These are phyloP conservation scores for Zaprionus kolodkinae DNA, from an alignment of 1,140 invertebrate genomes.

Conservation along the genomic window DNA sequence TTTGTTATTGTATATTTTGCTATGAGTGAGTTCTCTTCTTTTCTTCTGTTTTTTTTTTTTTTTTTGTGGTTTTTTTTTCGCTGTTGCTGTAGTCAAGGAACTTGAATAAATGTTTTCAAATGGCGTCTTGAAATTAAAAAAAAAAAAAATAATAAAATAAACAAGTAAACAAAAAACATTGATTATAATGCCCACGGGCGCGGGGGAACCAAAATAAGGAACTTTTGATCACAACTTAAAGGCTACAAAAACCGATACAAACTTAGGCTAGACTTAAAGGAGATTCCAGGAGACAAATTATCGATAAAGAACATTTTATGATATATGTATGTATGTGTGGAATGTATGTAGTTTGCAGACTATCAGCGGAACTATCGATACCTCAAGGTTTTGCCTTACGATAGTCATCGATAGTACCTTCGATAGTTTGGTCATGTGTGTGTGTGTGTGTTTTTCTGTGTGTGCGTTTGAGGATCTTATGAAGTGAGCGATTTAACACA, in stretches of 20 bases:
- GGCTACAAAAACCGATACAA: conserved; percentile 56
- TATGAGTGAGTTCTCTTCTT: conserved; percentile 40
- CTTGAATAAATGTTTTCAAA: conserved; percentile 78
- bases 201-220: conserved; percentile 80
- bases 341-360: background rate
- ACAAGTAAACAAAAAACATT: conserved; percentile 64
- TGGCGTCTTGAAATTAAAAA: conserved; percentile 64
- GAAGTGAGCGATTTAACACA: conserved; percentile 43
- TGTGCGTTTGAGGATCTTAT: conserved; percentile 19
- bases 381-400: background rate
- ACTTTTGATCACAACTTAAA: conserved; percentile 82
- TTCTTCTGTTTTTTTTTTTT: conserved; percentile 33
- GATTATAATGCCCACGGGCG: conserved; percentile 58
- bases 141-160: conserved; percentile 59
- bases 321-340: conserved; percentile 24
- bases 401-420: background rate
- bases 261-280: conserved; percentile 56
- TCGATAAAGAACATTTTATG: conserved; percentile 50
- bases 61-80: conserved; percentile 12
- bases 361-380: background rate
- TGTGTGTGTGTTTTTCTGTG: conserved; percentile 8
- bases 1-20: conserved; percentile 70
- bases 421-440: background rate
- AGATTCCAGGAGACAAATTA: conserved; percentile 36
- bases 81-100: conserved; percentile 70